Conservation (phyloP, 1,140 invertebrate species). For the Listronotus bonariensis region DNA sequence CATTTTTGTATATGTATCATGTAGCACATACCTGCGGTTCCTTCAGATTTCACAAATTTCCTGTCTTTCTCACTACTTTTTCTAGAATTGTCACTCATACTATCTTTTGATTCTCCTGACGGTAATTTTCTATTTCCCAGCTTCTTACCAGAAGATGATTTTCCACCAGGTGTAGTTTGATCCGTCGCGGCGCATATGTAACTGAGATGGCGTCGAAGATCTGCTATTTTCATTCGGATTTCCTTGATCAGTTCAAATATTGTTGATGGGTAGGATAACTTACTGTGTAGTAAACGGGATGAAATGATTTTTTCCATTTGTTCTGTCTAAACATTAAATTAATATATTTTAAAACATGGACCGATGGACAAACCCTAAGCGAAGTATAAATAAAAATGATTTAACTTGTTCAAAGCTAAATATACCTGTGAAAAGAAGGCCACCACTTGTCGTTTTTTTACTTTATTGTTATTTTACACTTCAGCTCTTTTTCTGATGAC, state of each 20-base stretch:
- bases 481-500: too few species aligned
- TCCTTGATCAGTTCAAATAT: conserved; percentile 37
- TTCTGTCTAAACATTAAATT: conserved; percentile 51
- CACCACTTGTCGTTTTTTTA: too few species aligned
- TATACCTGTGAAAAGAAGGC: too few species aligned
- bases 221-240: conserved; percentile 51
- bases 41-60: conserved; percentile 36
- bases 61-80: conserved; percentile 25
- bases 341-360: not conserved
- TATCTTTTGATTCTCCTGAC: conserved; percentile 30
- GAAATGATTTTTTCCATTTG: conserved; percentile 46
- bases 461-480: too few species aligned
- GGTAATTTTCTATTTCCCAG: conserved; percentile 22
- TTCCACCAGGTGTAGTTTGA: conserved; percentile 36
- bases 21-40: not conserved
- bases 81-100: conserved; percentile 4
- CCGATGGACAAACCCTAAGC: too few species aligned
- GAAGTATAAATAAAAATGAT: too few species aligned
- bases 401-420: too few species aligned
- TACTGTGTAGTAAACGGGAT: not conserved
- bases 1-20: too few species aligned
- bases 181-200: conserved; percentile 52
- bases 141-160: conserved; percentile 23
- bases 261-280: not conserved
- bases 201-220: conserved; percentile 52